Base-by-base conservation (phyloP, 2,888 invertebrate genomes). In the Drosophila bunnanda region DNA sequence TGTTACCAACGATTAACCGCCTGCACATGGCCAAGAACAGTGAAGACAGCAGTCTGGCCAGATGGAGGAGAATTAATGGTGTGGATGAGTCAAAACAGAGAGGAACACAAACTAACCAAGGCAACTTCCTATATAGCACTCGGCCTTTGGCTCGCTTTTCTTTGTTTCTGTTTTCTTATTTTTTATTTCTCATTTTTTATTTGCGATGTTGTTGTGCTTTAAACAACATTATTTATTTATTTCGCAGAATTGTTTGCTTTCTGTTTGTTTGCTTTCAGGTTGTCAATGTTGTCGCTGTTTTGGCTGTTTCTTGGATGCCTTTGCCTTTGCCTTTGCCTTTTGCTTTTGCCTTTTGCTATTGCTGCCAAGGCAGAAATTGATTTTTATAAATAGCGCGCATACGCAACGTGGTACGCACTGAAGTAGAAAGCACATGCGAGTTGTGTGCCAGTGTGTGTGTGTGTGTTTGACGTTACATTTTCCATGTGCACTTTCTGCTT, bases 301-400 rank as follows among this genome's bases (percentile, higher is more conserved):
- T 22, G 3, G 9, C 20, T 20, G 56, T 52, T 56, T 39, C 58
- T 57, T 56, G 55, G 55, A 15, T 28, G 34, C 28, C 8, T 39
- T 38, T 38, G 36, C 15, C 7, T 38, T n/a, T 7, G 15, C 6
- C 7, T 1, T 38, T 38, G 30, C 30, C 30, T n/a, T n/a, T n/a
- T 38, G 34, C 34, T 15, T 20, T 41, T 41, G n/a, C n/a, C n/a
- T 36, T 15, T 46, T 28, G 39, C 39, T 54, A 48, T 34, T 38
- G 82, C 83, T 75, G 82, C 77, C 82, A 87, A 84, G 82, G 70
- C 85, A 82, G 75, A 85, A 84, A 84, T 88, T 84, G 88, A 84
- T 84, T 84, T 84, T 87, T 84, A 84, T 85, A 84, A 84, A 84
- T 84, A 84, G 84, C 84, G 80, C 82, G 88, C 77, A 84, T 84